Base-by-base conservation (phyloP, 2,113 vertebrate species). In the Gasterosteus aculeatus region DNA sequence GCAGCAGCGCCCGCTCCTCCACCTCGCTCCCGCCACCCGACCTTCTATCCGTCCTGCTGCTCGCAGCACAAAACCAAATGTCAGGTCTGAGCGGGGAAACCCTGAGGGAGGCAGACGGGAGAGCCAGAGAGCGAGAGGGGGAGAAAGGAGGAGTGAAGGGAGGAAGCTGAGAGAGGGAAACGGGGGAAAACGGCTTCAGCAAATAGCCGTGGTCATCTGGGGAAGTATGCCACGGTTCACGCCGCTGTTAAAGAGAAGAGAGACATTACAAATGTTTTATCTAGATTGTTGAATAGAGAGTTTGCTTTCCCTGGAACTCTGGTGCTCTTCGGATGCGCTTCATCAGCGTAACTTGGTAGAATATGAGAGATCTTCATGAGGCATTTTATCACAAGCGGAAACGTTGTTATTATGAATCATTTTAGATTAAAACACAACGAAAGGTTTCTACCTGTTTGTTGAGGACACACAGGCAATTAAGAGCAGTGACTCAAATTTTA, bases 61-160 rank as follows among this genome's bases (percentile, higher is more conserved):
- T 62, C 61, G 53, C 74, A 58, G 75, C 54, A 42, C 14, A 61
- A 82, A 80, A 76, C 68, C 58, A 85, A 86, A 81, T 85, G 85
- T 88, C 80, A 88, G 78, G 80, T 69, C 47, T 72, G 56, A 61
- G 57, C 33, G 57, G 65, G 51, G 65, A 51, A 74, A 77, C 16
- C 35, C 14, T 33, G 70, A 62, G 63, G 64, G 49, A 47, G 66
- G 49, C 62, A 83, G 69, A 73, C 42, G 62, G 61, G 65, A 59
- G 42, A 77, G 56, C 2, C 10, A 56, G 11, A 58, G 54, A 41
- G 35, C 14, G 51, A 54, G 33, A 62, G 3, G 8, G 64, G 10
- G 5, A 22, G 10, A 47, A 2, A 46, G 16, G 7, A 16, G 6
- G 16, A 2, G 46, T 2, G 46, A 47, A 18, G 14, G 19, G 14